These are phyloP conservation scores for Poeciliopsis presidionis DNA, from an alignment of 2,797 vertebrate species.

Conservation along the genomic window DNA sequence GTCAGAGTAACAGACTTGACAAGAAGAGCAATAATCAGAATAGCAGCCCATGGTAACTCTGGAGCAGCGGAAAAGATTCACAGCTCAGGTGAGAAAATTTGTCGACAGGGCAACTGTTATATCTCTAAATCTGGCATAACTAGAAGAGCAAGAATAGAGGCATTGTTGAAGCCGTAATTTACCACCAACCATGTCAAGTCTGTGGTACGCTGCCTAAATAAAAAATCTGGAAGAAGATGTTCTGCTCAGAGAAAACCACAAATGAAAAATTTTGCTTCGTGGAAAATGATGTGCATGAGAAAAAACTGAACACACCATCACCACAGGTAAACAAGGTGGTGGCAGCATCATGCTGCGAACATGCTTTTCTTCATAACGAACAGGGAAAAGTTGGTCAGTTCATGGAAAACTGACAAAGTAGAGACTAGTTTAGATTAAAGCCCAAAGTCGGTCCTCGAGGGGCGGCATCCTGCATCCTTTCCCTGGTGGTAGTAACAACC, in stretches of 20 bases:
- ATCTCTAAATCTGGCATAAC: not conserved
- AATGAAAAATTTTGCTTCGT: not conserved
- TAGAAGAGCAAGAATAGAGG: not conserved
- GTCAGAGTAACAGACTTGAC: not conserved
- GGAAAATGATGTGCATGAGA: not conserved
- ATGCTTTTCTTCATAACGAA: not conserved
- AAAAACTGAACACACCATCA: not conserved
- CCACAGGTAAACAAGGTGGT: not conserved
- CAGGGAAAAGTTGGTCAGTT: not conserved
- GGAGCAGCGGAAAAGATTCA: not conserved
- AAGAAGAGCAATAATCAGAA: not conserved
- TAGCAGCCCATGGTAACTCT: not conserved
- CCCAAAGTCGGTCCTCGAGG: too few relatives aligned
- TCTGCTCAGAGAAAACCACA: not conserved
- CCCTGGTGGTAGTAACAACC: too few relatives aligned
- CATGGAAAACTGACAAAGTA: not conserved
- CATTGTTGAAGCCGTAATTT: not conserved
- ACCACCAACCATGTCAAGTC: not conserved
- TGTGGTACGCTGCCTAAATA: not conserved
- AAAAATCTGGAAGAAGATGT: not conserved
- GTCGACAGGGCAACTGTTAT: not conserved
- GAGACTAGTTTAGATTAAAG: not conserved
- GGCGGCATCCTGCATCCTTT: too few relatives aligned
- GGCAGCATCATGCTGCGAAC: not conserved
- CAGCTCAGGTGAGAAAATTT: not conserved